A percentile compares a stretch with the other conserved stretches of the same genome.
Evolutionary conservation across 2,113 vertebrate genomes (phyloP).

Genomic region (Probosciger aterrimus): DNA sequence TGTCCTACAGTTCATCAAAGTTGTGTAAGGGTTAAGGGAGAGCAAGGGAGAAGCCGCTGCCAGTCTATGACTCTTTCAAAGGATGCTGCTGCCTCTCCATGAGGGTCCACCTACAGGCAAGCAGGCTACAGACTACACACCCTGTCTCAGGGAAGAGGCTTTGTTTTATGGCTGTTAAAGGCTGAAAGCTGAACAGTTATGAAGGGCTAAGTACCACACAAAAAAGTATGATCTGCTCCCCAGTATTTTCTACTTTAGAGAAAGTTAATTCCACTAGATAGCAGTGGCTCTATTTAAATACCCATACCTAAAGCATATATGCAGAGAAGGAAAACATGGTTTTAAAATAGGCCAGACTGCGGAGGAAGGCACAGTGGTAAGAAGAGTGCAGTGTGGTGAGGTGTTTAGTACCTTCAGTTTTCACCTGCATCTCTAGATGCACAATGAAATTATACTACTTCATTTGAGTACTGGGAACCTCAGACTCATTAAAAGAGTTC

Average conservation of each 20-base stretch:
- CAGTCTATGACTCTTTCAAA: background rate
- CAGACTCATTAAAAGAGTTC: background rate
- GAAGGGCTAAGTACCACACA: background rate
- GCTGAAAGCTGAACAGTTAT: background rate
- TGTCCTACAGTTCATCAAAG: background rate
- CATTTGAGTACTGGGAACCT: background rate
- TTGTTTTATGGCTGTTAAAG: background rate
- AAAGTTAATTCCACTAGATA: background rate
- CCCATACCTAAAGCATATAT: rapidly evolving
- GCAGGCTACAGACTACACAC: background rate
- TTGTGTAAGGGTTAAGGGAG: background rate
- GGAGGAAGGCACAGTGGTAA: rapidly evolving
- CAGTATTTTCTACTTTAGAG: background rate
- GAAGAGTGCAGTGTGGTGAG: rapidly evolving
- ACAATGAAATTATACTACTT: background rate
- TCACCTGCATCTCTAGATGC: background rate
- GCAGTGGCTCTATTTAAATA: background rate
- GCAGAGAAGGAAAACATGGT: background rate
- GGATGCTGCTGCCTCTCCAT: background rate
- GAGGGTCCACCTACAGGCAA: background rate
- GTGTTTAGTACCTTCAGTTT: background rate
- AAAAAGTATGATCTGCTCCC: rapidly evolving
- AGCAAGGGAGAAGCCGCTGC: background rate
- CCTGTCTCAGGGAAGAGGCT: background rate
- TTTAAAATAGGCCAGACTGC: background rate